Base-by-base conservation (phyloP, 2,888 invertebrate genomes). In the Tipula lateralis region DNA sequence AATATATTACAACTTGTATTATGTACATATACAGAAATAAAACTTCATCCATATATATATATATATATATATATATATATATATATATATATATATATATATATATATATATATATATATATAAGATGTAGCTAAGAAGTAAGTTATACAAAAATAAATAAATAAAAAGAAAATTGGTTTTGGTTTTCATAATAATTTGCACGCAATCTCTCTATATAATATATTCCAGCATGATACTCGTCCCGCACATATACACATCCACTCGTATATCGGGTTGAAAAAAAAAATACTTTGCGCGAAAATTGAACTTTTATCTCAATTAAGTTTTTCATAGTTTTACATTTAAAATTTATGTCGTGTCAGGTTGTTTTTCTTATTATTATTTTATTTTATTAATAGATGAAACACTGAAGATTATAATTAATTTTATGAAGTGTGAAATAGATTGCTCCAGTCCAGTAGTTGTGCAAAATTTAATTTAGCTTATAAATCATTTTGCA, bases 261-360 rank as follows among this genome's bases (percentile, higher is more conserved):
- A 32, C 32, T 32, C n/a, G 32, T 32, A 32, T 32, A 32, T n/a
- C n/a, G n/a, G n/a, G n/a, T n/a, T n/a, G n/a, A n/a, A n/a, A n/a
- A n/a, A 50, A 50, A 50, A 50, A 50, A 2, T 50, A 50, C 50
- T 66, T 66, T 19, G 19, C 19, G 66, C 19, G 24, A 66, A 66
- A 66, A 66, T 66, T 66, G 66, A 66, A 66, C 66, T 66, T 66
- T 66, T 66, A 66, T 66, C 66, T 66, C 66, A 66, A 66, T 66
- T 66, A 66, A 66, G 66, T 66, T 24, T 19, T 66, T 66, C 66
- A 66, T 66, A 66, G 19, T 66, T 66, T 66, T 66, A 66, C 66
- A 66, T 66, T 66, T 66, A 66, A 66, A 66, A 66, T 66, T 66
- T 66, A 66, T 66, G 66, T 66, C 24, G 66, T 66, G 66, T 66